Base-by-base conservation (phyloP, 2,113 vertebrate species). In the Clarias macrocephalus region DNA sequence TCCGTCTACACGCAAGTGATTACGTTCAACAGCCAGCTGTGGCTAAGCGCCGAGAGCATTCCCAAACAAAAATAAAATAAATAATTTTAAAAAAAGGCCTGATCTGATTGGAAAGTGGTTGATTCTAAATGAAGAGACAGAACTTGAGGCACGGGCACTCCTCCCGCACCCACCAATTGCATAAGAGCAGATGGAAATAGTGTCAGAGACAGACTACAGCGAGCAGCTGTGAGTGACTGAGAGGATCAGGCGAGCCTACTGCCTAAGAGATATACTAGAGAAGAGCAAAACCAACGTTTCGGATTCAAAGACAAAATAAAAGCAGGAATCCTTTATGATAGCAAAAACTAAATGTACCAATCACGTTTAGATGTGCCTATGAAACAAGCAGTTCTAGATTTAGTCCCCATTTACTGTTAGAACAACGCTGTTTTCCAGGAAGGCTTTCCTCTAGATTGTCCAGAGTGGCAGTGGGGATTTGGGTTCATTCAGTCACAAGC, bases 151-250 rank as follows among this genome's bases (percentile, higher is more conserved):
- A 83, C 54, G 52, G 57, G 48, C 84, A 80, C 80, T 82, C 86
- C 60, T 79, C 85, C 86, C 73, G 85, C 90, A 85, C 85, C 65
- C 82, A 54, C 33, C 84, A 73, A 80, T 90, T 89, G 83, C 48
- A 63, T 89, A 88, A 89, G 87, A 86, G 62, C 52, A 80, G 87
- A 85, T 72, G 68, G 68, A 89, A 91, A 90, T 48, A 72, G 85
- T 88, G 33, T 72, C 65, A 30, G 82, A 42, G 73, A 57, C 82
- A 56, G 63, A 90, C 73, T 60, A 83, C 15, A 80, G 56, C 12
- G 56, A 57, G 42, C 73, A 73, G 82, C 15, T 56, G 30, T 23
- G 56, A 52, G 16, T 70, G 66, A 52, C 16, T 63, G 84, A 77
- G 76, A 42, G 30, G 54, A 21, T 79, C 80, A 88, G 48, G 56